A percentile compares a stretch with the other conserved stretches of the same genome.
These are phyloP conservation scores for Pampus argenteus DNA, from an alignment of 2,797 vertebrate genomes.

Conservation along the genomic window DNA sequence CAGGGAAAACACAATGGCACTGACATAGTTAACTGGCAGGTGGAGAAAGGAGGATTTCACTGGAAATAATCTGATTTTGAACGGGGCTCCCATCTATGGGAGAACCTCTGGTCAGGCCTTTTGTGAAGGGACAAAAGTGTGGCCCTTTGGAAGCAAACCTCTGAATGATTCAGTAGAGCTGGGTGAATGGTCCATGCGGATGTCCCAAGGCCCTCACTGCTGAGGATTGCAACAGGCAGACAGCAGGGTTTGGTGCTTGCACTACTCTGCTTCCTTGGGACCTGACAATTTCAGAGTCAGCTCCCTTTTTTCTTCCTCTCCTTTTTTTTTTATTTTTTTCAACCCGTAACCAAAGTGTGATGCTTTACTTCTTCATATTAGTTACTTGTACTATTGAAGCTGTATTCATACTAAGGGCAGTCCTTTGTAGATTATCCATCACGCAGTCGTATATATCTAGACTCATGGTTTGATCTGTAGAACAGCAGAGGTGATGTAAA, in stretches of 20 bases:
- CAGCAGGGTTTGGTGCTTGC: conserved; percentile 46
- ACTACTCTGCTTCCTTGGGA: conserved; percentile 48
- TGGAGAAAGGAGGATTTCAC: conserved; percentile 92
- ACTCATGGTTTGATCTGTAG: conserved; percentile 35
- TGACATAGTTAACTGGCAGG: conserved; percentile 96
- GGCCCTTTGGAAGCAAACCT: conserved; percentile 83
- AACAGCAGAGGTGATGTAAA: conserved; percentile 30
- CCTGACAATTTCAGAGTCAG: conserved; percentile 31
- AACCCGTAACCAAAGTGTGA: conserved; percentile 44
- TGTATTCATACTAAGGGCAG: not conserved
- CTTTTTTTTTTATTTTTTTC: conserved; percentile 29
- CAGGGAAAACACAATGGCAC: conserved; percentile 87
- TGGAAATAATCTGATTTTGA: conserved; percentile 98
- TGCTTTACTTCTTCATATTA: conserved; percentile 20
- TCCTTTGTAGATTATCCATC: conserved; percentile 2
- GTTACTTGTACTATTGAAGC: conserved; percentile 11
- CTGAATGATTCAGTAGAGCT: conserved; percentile 85
- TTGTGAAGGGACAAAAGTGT: conserved; percentile 88
- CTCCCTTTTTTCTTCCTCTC: conserved; percentile 11
- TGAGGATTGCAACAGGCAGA: conserved; percentile 75
- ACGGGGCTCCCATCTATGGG: conserved; percentile 82
- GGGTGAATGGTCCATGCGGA: conserved; percentile 81
- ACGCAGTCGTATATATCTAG: conserved; percentile 12
- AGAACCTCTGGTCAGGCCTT: conserved; percentile 88
- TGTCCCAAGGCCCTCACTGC: conserved; percentile 80